Base-by-base conservation (phyloP, 2,113 vertebrate species). In the Ceyx cyanopectus region DNA sequence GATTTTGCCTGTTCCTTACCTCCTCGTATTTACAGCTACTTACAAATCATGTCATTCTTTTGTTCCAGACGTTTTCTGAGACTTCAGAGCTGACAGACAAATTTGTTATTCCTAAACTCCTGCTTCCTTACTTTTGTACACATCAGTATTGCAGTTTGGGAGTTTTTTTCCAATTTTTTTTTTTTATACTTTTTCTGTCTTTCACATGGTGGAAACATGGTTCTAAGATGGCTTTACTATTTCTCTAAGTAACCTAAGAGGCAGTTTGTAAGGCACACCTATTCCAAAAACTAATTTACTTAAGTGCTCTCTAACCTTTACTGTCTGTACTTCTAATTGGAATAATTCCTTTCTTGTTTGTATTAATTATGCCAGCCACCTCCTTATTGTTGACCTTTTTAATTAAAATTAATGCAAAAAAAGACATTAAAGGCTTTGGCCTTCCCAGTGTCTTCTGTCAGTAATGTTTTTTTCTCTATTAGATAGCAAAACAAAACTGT, bases 281-380 rank as follows among this genome's bases (percentile, higher is more conserved):
- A 53, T 65, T 93, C 83, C 88, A 48, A 86, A 93, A 94, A 84
- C 34, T 89, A 90, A 91, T 93, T 94, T 81, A 79, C 66, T 93
- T 92, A 92, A 95, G 77, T 87, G 85, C 7, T 77, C 32, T 69
- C 30, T 78, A 86, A 86, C 48, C 74, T 91, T 90, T 92, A 57
- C 67, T 89, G 81, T 63, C 73, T 84, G 37, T 48, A 72, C 84
- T 75, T 88, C 81, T 37, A 93, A 74, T 76, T 90, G 29, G 92
- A 90, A 86, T 67, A 0, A 51, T 84, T 89, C 8, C 45, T 93
- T 63, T 81, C 24, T 66, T 81, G 45, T 77, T 81, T 70, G 3
- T 74, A 68, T 75, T 95, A 90, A 75, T 90, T 93, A 84, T 84
- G 29, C 45, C 75, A 75, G 66, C 67, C 78, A 76, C 45, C 29